Base-by-base conservation (phyloP, 1,140 invertebrate species). In the Notospermus geniculatus region DNA sequence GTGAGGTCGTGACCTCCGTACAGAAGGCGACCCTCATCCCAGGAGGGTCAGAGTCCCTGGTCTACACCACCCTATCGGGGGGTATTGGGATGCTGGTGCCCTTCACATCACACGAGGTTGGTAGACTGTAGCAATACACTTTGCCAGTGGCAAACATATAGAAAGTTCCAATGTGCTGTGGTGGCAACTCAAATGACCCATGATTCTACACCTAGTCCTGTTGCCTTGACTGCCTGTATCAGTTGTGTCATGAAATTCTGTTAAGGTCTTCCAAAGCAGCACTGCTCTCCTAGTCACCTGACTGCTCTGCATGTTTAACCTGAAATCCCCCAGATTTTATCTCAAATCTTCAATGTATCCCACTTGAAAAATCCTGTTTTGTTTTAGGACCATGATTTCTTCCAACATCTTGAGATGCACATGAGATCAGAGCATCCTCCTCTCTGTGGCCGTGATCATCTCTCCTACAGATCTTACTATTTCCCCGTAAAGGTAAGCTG, bases 391-490 rank as follows among this genome's bases (percentile, higher is more conserved):
- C 94, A 96, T 70, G 96, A 99, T 76, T 98, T 99, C 75, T 99
- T 99, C 83, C 96, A 98, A 80, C 93, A 98, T 84, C 82, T 99
- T 56, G 97, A 99, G 80, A 99, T 99, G 97, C 95, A 99, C 78
- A 96, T 99, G 94, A 84, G 97, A 45, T 93, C 92, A 54, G 96
- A 99, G 80, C 92, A 98, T 81, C 87, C 93, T 0, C 95, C 97
- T 0, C 79, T 99, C 0, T 98, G 95, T 83, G 97, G 97, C 1
- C 84, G 97, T 23, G 97, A 99, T 83, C 97, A 99, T 83, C 84
- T 99, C 1, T 94, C 95, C 0, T 99, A 92, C 80, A 86, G 97
- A 63, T 98, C 95, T 27, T 97, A 95, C 71, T 99, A 98, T 82
- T 98, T 93, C 77, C 95, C 97, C 5, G 92, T 98, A 1, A 98